These are phyloP conservation scores for Umimayanthus chanpuru DNA, from an alignment of 92 coral and sea anemone species.

Conservation along the genomic window DNA sequence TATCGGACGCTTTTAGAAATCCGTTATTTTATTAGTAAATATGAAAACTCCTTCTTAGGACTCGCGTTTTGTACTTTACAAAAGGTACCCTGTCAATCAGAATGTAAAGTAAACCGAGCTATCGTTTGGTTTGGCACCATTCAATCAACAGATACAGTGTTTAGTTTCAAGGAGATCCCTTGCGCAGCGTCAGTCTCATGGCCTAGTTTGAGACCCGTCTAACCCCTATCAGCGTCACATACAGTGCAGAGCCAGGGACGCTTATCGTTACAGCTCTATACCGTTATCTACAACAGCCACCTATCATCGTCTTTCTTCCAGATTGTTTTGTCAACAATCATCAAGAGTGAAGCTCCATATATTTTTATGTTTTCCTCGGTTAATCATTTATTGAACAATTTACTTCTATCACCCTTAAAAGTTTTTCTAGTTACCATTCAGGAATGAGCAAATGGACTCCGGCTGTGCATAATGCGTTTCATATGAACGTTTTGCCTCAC, in stretches of 20 bases:
- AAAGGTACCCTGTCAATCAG: neutral
- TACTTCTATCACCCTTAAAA: neutral
- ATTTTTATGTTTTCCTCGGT: neutral
- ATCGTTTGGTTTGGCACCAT: no score
- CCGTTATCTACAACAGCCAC: no score
- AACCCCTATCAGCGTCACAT: no score
- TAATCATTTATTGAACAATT: neutral
- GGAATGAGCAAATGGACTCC: conserved; percentile 45
- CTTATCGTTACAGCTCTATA: no score
- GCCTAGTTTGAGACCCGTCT: no score
- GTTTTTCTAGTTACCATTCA: neutral
- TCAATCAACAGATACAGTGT: no score
- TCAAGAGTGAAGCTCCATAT: neutral
- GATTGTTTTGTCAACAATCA: neutral
- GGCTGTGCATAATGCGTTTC: neutral
- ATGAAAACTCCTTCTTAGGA: neutral
- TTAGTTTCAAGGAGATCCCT: no score
- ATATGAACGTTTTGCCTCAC: conserved; percentile 19
- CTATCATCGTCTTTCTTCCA: neutral
- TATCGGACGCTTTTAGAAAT: neutral
- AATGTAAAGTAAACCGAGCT: neutral
- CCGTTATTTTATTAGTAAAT: no score
- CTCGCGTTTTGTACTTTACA: no score
- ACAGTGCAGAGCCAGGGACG: no score
- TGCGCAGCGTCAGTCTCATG: no score